Conservation (phyloP, 2,797 vertebrate species). For the Tauraco hartlaubi region DNA sequence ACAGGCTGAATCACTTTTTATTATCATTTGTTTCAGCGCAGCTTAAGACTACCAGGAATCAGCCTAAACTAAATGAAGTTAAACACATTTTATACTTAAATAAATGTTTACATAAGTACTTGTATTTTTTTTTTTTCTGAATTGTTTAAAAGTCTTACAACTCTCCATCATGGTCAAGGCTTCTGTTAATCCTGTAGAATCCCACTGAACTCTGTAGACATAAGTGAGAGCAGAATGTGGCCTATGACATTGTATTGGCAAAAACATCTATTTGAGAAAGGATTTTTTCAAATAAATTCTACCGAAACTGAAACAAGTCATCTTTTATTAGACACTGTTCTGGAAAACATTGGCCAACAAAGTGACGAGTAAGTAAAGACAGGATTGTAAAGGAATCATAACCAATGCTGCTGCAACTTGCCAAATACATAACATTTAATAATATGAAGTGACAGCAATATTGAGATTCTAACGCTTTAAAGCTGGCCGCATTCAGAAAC, state of each 20-base stretch:
- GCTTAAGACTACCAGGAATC: neutral
- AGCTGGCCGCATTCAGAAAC: neutral
- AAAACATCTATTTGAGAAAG: neutral
- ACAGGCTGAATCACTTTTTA: neutral
- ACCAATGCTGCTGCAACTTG: neutral
- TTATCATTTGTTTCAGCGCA: neutral
- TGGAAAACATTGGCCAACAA: neutral
- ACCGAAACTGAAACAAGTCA: neutral
- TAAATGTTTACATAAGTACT: neutral
- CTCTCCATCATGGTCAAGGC: neutral
- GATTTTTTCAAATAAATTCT: neutral
- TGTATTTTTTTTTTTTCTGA: neutral
- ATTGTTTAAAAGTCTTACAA: neutral
- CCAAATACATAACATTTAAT: neutral
- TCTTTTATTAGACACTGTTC: neutral
- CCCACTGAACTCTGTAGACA: neutral
- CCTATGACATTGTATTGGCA: neutral
- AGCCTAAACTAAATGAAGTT: neutral
- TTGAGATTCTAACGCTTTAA: constrained; percentile 20
- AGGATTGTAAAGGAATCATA: neutral
- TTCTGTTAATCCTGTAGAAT: neutral
- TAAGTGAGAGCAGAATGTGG: neutral
- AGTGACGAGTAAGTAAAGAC: neutral
- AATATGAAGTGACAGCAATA: neutral
- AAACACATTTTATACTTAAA: neutral